phyloP scores from a whole-genome alignment of 2,797 vertebrate species.

The Anguilla pacifica region DNA sequence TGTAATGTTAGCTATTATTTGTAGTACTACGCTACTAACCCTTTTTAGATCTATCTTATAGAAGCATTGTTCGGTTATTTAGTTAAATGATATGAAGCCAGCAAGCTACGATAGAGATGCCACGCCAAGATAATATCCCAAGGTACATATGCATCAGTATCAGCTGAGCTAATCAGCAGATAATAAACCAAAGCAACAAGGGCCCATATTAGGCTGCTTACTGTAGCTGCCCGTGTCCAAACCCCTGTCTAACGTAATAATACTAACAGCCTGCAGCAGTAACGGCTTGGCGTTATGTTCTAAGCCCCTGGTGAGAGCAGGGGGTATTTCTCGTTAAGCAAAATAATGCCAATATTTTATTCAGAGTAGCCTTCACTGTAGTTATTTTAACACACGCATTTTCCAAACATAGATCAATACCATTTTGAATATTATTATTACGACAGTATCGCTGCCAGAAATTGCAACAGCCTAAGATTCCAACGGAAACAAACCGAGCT shows the following conservation, averaged over 20 bases:
- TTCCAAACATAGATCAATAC: not conserved
- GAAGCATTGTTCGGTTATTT: not conserved
- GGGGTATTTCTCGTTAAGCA: conserved; percentile 13
- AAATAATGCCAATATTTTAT: not conserved
- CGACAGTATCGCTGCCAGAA: not conserved
- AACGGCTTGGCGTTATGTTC: not conserved
- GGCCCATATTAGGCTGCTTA: not conserved
- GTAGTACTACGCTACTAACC: not conserved
- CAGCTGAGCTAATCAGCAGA: not conserved
- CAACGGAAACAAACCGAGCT: conserved; percentile 31
- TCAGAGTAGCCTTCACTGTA: not conserved
- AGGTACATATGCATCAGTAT: not conserved
- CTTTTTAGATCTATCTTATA: not conserved
- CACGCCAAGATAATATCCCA: not conserved
- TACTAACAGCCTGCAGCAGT: not conserved
- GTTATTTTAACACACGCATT: conserved; percentile 1
- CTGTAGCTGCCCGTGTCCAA: not conserved
- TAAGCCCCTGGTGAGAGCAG: not conserved
- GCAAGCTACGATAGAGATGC: not conserved
- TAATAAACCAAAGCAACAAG: not conserved
- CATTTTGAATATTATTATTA: not conserved
- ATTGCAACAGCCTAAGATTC: conserved; percentile 27
- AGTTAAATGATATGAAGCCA: not conserved
- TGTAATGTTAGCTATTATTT: not conserved
- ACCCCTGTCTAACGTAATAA: not conserved